Evolutionary conservation across 2,797 vertebrate genomes (phyloP), one percentile per base, ranked within the genome.

Genomic region (Chaetodon trifasciatus): DNA sequence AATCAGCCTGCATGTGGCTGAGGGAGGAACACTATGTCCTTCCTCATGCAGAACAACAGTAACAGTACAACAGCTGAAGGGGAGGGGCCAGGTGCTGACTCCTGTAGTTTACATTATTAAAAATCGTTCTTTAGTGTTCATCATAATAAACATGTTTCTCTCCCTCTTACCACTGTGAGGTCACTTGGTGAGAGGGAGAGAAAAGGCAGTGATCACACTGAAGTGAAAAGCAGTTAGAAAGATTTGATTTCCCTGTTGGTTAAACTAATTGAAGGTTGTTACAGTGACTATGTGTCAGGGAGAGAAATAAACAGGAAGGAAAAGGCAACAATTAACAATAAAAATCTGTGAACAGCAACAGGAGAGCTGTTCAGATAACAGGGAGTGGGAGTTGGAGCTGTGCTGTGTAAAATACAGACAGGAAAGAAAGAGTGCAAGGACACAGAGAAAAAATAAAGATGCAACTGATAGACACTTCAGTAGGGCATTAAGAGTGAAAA

Each of bases 251-350:
- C 37, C 52, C 60, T 24, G 9, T 35, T 74, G 28, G 40, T 53
- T 15, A 80, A 62, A 68, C 17, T 19, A 40, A 76, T 72, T 37
- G 8, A 68, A 40, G 62, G 52, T 58, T 13, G 5, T 55, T 65
- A 55, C 42, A 9, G 53, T 37, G 64, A 64, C 13, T 19, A 53
- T 15, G 28, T 24, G 53, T 52, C 11, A 21, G 15, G 1, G 21
- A 37, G n/a, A 40, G 39, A 61, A 21, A 58, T 24, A 63, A 57
- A 63, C 28, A 35, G 6, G 35, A n/a, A 44, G 6, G n/a, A 7
- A 71, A 37, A 11, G 10, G 24, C 21, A 49, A 3, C 40, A n/a
- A 49, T 32, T 6, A 56, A 55, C 6, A 47, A 49, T 47, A 55
- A 40, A 53, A 61, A 67, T 39, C 9, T 60, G 24, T 23, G 7